Evolutionary conservation across 2,888 invertebrate genomes (phyloP), one percentile per base, ranked within the genome.

Genomic region (Dione juno): DNA sequence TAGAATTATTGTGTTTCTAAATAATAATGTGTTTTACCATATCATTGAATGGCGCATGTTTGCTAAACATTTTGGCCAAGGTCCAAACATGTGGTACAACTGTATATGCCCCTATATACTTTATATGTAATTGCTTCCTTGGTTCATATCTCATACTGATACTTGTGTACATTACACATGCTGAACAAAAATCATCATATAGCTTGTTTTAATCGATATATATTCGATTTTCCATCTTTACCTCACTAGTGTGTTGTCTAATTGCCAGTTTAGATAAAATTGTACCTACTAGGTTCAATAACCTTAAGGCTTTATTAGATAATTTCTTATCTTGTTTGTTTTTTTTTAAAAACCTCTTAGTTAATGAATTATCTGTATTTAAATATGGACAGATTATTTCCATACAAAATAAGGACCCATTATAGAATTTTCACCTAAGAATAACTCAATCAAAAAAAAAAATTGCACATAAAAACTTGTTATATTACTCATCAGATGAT

Each of bases 31-130:
- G 1, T 59, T 41, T 41, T 41, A 67, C 19, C 43, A 66, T 66
- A 71, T 71, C 50, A 73, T 48, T 68, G 67, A 68, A 73, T 71
- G 63, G 59, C 69, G 77, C 79, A 52, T 64, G 63, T 69, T 79
- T 77, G 78, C 75, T 78, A 77, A 80, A 80, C 77, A 70, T 77
- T 64, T 83, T 85, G 87, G 84, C 84, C 14, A 48, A 40, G 61
- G 11, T 81, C 85, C 87, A 67, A 64, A 53, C 71, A 69, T 66
- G 54, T 57, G 64, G 66, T 66, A 58, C 65, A 64, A 69, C 70
- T 67, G 67, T 40, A 66, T 69, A 69, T 67, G 41, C 67, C 65
- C 71, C 58, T n/a, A 37, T 37, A 11, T 57, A 45, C 69, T 69
- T 63, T 59, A 50, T 40, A 59, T 64, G 66, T 57, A 53, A 67